phyloP scores from a whole-genome alignment of 2,888 invertebrate species.

The Enoplolaimus lenunculus region DNA sequence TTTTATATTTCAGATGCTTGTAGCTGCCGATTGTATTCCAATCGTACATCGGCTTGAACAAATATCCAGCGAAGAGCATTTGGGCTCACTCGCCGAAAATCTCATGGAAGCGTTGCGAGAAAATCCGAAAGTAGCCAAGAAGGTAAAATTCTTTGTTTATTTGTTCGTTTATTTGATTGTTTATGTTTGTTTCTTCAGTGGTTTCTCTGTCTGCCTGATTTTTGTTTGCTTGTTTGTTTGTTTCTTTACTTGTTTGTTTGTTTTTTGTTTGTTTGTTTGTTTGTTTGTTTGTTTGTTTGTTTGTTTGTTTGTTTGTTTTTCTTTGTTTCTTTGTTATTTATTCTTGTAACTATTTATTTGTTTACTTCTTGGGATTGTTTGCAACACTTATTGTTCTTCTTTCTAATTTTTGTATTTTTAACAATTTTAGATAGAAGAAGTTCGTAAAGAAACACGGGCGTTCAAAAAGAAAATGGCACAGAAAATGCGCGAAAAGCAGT shows the following conservation, averaged over 20 bases:
- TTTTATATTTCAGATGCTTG: no score
- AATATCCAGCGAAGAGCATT: conserved; percentile 89
- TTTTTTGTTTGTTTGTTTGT: no score
- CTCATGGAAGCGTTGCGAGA: conserved; percentile 54
- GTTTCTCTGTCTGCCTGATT: no score
- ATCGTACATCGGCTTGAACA: conserved; percentile 91
- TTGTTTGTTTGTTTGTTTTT: no score
- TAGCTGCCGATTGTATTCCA: conserved; percentile 74
- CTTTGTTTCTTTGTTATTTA: no score
- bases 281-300: no score
- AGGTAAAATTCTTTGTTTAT: conserved; percentile 25
- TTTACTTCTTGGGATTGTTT: no score
- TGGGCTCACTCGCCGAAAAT: conserved; percentile 90
- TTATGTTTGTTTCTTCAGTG: no score
- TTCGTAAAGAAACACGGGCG: conserved; percentile 76
- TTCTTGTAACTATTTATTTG: conserved; percentile 9
- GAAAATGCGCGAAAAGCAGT: conserved; percentile 89
- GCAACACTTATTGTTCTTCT: no score
- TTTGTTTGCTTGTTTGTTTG: no score
- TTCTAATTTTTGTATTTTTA: no score
- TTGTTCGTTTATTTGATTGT: background rate
- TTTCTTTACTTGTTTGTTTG: no score
- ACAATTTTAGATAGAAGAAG: conserved; percentile 62
- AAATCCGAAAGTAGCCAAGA: conserved; percentile 44
- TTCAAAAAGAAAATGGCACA: conserved; percentile 94